phyloP scores from a whole-genome alignment of 2,797 vertebrate species.

The Coreius guichenoti region DNA sequence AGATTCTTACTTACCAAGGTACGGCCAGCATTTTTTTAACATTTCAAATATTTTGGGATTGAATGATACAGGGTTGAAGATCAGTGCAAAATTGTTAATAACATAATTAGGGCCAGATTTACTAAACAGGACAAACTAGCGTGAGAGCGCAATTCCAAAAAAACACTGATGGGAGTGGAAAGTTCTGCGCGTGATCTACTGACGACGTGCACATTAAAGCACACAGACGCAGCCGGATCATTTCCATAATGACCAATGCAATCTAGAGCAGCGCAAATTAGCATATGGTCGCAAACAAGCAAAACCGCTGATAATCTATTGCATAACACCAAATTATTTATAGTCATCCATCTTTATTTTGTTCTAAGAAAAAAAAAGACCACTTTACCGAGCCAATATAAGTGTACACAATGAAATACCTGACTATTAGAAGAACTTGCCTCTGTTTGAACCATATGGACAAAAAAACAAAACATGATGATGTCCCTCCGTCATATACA shows the following conservation, averaged over 20 bases:
- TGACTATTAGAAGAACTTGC: not conserved
- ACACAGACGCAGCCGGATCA: too few species aligned
- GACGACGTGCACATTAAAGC: too few species aligned
- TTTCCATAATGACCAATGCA: too few species aligned
- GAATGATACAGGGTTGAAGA: not conserved
- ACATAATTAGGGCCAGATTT: not conserved
- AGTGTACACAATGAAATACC: not conserved
- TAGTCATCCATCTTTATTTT: not conserved
- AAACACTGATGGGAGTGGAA: too few species aligned
- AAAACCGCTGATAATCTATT: not conserved
- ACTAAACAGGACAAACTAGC: too few species aligned
- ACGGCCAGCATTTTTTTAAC: not conserved
- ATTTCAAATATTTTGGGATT: not conserved
- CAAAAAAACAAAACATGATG: not conserved
- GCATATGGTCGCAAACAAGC: too few species aligned
- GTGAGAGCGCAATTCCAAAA: too few species aligned
- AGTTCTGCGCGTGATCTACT: too few species aligned
- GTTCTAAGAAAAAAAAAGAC: not conserved
- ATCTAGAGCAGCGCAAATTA: too few species aligned
- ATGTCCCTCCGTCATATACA: not conserved
- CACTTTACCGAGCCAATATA: not conserved
- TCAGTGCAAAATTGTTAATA: not conserved
- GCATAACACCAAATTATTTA: not conserved
- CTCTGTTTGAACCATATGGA: not conserved
- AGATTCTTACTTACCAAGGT: not conserved